A percentile compares a stretch with the other conserved stretches of the same genome.
phyloP scores from a whole-genome alignment of 1,140 invertebrate genomes.

The Polyergus mexicanus region DNA sequence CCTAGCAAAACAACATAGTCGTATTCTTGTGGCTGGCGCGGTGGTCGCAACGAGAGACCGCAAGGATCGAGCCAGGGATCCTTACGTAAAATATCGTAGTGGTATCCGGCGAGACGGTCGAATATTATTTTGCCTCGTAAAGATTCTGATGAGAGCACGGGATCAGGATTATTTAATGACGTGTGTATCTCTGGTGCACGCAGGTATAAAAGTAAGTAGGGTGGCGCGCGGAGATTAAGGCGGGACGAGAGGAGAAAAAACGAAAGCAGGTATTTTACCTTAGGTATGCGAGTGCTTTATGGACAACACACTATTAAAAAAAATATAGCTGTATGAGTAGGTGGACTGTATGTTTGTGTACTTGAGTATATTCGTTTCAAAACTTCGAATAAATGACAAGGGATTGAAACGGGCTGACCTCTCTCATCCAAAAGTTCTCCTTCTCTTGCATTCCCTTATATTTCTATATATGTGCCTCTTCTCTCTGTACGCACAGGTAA shows the following conservation, averaged over 20 bases:
- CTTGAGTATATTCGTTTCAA: neutral
- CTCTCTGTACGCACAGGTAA: too few relatives aligned
- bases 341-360: too few relatives aligned
- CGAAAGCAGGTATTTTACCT: constrained; percentile 15
- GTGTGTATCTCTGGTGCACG: constrained; percentile 71
- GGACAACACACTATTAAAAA: constrained; percentile 5
- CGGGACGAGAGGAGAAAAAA: neutral
- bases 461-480: too few relatives aligned
- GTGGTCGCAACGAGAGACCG: neutral
- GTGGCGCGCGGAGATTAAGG: constrained; percentile 9
- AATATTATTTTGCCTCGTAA: constrained; percentile 83
- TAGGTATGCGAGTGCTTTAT: constrained; percentile 44
- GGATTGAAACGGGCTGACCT: neutral
- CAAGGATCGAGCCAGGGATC: constrained; percentile 31
- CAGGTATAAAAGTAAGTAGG: constrained; percentile 79
- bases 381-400: neutral
- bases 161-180: constrained; percentile 83
- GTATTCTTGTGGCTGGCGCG: neutral
- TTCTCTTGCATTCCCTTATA: too few relatives aligned
- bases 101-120: constrained; percentile 62
- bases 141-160: constrained; percentile 83
- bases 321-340: too few relatives aligned
- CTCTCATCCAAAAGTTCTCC: too few relatives aligned
- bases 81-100: constrained; percentile 71
- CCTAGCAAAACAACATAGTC: neutral